Base-by-base conservation (phyloP, 1,140 invertebrate genomes). In the Mesaphorura yosii region DNA sequence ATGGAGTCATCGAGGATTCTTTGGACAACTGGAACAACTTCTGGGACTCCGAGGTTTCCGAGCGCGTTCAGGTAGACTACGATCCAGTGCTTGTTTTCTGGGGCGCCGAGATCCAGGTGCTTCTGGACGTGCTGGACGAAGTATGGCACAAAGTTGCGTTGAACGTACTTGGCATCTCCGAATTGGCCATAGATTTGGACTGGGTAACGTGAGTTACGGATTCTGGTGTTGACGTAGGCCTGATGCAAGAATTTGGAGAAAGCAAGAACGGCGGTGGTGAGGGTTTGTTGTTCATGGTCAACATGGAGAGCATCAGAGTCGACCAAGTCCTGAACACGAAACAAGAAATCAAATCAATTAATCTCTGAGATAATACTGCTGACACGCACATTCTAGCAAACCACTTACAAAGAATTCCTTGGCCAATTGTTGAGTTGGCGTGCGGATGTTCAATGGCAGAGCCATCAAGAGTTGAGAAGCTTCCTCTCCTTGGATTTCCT, bases 161-260 rank as follows among this genome's bases (percentile, higher is more conserved):
- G 42, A 20, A 60, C 51, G 27, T 51, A 19, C n/a, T 39, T 17
- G 4, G 46, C 53, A 52, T 44, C 26, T 46, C 64, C 63, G 55
- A 65, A 64, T 48, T 62, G 37, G 29, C 64, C 64, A 48, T 64
- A 64, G 12, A 56, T 22, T 22, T 55, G 40, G 39, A 61, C 57
- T 31, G 63, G 62, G 61, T 54, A 65, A 31, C 59, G 53, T 47
- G 47, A 51, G 37, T 55, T 46, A 34, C 58, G 57, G 40, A 55
- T 56, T 1, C 49, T 45, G 17, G 51, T 47, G 50, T 63, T 63
- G 51, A 64, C 46, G 31, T 61, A 65, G 29, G 64, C 61, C 48
- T 64, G 46, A 57, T 64, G 41, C 29, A 62, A 31, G 12, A 64
- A 25, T 37, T 31, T 55, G 17, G 52, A 34, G 46, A 62, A 55